These are phyloP conservation scores for Drosophila recens DNA, from an alignment of 2,888 invertebrate species.

Conservation along the genomic window DNA sequence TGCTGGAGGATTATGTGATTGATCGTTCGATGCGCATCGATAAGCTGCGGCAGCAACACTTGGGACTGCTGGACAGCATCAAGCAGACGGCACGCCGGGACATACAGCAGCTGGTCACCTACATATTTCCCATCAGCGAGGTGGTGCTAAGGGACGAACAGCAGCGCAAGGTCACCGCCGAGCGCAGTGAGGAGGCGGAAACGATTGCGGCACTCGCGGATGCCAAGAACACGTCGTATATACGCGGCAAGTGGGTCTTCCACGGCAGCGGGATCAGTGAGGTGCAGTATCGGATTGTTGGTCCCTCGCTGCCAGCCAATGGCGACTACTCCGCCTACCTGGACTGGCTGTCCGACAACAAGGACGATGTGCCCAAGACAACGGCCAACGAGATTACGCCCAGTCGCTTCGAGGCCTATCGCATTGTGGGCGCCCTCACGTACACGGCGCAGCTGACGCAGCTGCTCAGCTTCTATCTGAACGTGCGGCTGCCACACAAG, in stretches of 20 bases:
- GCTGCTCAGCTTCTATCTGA: constrained; percentile 93
- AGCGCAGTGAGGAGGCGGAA: constrained; percentile 79
- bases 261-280: constrained; percentile 88
- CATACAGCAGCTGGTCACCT: constrained; percentile 88
- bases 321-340: constrained; percentile 93
- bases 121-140: constrained; percentile 89
- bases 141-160: constrained; percentile 83
- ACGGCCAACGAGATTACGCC: constrained; percentile 86
- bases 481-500: constrained; percentile 92
- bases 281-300: constrained; percentile 91
- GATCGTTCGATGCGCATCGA: constrained; percentile 86
- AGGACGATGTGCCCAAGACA: constrained; percentile 84
- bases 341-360: constrained; percentile 89
- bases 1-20: constrained; percentile 87
- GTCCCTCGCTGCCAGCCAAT: constrained; percentile 93
- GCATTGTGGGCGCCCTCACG: constrained; percentile 92
- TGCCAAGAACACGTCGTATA: constrained; percentile 91
- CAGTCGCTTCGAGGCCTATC: constrained; percentile 89
- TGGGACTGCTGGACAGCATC: constrained; percentile 86
- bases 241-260: constrained; percentile 91
- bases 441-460: constrained; percentile 94
- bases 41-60: constrained; percentile 86
- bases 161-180: constrained; percentile 56
- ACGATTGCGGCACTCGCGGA: constrained; percentile 88
- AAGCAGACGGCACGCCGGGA: constrained; percentile 87